Base-by-base conservation (phyloP, 2,113 vertebrate species). In the Sula dactylatra region DNA sequence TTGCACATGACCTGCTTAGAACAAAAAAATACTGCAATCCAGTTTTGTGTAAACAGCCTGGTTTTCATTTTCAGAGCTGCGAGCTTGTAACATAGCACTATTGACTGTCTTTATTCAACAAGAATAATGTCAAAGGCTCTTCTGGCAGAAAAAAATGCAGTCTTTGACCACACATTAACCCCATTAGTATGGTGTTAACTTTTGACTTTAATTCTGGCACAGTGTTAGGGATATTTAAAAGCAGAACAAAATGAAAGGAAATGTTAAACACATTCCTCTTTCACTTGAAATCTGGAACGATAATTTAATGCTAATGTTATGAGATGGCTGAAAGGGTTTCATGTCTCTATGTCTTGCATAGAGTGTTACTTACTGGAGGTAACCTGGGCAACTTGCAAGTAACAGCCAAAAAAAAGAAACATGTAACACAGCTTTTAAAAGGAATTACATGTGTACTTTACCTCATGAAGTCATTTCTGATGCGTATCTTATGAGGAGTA, bases 161-260 rank as follows among this genome's bases (percentile, higher is more conserved):
- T 88, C 78, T 95, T 89, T 95, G 94, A 96, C 94, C 93, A 95
- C 86, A 88, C 82, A 91, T 97, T 97, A 97, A 96, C 93, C 91
- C 93, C 93, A 95, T 94, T 97, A 96, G 93, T 82, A 90, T 55
- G 55, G 71, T 74, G 93, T 96, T 96, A 97, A 93, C 94, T 97
- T 97, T 88, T 94, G 91, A 94, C 96, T 97, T 94, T 77, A 90
- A 25, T 93, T 93, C 87, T 93, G 82, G 81, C 87, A 82, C 70
- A 50, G 59, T 67, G 71, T 90, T 96, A 93, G 55, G 76, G 91
- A 88, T 93, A 88, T 90, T 96, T 96, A 93, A 96, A 96, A 95
- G 91, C 66, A 86, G 94, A 93, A 88, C 71, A 85, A 88, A 97
- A 93, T 83, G 70, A 90, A 96, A 93, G 84, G 74, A 95, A 97